Conservation (phyloP, 2,113 vertebrate genomes). For the Lepus americanus region DNA sequence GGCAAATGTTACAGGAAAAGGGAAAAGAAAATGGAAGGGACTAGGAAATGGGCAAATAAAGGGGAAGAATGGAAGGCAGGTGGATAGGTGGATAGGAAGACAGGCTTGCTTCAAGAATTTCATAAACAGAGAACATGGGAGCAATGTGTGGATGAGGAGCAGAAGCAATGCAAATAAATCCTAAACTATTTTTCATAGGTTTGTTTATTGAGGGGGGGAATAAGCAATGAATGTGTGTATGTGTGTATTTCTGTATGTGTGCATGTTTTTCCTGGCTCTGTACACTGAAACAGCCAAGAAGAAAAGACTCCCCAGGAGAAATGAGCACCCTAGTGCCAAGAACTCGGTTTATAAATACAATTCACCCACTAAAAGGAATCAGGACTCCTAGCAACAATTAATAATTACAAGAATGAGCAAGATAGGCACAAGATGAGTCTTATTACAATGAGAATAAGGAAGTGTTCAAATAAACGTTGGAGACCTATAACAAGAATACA, state of each 20-base stretch:
- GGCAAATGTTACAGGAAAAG: background rate
- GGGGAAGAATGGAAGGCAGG: background rate
- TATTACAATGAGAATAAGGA: too few relatives aligned
- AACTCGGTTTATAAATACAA: background rate
- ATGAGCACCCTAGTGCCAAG: background rate
- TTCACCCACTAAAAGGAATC: background rate
- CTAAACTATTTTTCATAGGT: background rate
- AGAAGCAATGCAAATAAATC: background rate
- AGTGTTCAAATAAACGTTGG: too few relatives aligned
- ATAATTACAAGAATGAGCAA: background rate
- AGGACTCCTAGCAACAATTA: background rate
- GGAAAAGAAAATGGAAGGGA: background rate
- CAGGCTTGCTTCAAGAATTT: background rate
- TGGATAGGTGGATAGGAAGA: background rate
- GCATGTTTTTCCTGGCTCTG: background rate
- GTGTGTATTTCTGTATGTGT: slow-evolving; percentile 1
- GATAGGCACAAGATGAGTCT: slow-evolving; percentile 3
- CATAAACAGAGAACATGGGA: background rate
- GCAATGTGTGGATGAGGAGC: background rate
- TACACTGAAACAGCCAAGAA: background rate
- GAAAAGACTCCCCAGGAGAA: background rate
- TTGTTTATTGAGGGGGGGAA: background rate
- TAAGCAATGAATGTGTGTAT: background rate
- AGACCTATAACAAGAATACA: too few relatives aligned
- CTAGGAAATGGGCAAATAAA: background rate